Percentiles rank a stretch among this genome's conserved stretches.
phyloP scores from a whole-genome alignment of 2,797 vertebrate genomes.

The Poeciliopsis paucimaculata region DNA sequence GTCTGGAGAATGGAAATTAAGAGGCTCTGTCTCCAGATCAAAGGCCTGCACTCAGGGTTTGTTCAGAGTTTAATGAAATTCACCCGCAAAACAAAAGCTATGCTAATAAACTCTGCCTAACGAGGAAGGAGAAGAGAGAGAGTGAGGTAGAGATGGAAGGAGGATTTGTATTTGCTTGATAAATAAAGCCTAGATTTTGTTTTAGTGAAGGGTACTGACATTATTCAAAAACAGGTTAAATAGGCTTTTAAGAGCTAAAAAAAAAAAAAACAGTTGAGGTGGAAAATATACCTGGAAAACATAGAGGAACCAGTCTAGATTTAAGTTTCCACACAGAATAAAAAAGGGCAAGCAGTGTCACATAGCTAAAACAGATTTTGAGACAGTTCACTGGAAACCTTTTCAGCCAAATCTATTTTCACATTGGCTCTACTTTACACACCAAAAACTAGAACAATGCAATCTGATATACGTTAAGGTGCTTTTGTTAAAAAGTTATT shows the following conservation, averaged over 20 bases:
- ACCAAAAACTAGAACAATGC: background rate
- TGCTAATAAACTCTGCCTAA: slow-evolving; percentile 81
- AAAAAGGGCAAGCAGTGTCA: slow-evolving; percentile 11
- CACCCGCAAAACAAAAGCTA: slow-evolving; percentile 80
- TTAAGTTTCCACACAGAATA: slow-evolving; percentile 35
- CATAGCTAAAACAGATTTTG: background rate
- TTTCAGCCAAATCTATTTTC: background rate
- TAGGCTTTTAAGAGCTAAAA: slow-evolving; percentile 64
- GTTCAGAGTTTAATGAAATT: slow-evolving; percentile 85
- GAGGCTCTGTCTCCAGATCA: slow-evolving; percentile 79
- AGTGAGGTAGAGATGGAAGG: slow-evolving; percentile 36
- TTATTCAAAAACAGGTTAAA: slow-evolving; percentile 76
- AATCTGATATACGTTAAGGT: background rate
- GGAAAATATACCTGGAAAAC: slow-evolving; percentile 26
- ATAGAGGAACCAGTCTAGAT: slow-evolving; percentile 51
- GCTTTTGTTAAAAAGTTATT: background rate
- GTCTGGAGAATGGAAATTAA: slow-evolving; percentile 84
- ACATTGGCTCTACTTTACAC: background rate
- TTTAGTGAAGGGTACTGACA: slow-evolving; percentile 66
- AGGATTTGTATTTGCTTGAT: slow-evolving; percentile 75
- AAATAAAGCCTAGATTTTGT: slow-evolving; percentile 75
- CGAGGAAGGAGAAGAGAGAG: slow-evolving; percentile 66
- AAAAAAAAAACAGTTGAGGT: slow-evolving; percentile 33
- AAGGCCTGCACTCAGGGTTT: slow-evolving; percentile 79
- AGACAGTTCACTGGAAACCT: background rate